phyloP scores from a whole-genome alignment of 2,113 vertebrate species.

The Vidua macroura region DNA sequence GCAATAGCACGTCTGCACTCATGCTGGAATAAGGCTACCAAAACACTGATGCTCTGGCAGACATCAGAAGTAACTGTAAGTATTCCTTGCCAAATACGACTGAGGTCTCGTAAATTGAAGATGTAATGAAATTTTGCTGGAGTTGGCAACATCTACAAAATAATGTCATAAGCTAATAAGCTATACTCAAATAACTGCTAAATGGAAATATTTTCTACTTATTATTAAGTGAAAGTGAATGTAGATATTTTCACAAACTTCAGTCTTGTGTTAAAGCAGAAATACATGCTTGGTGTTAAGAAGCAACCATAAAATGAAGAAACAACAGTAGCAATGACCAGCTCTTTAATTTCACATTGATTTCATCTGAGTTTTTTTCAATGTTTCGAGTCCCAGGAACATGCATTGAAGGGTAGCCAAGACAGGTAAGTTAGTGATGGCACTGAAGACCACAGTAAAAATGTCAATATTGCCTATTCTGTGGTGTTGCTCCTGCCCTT shows the following conservation, averaged over 20 bases:
- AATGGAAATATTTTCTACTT: not conserved
- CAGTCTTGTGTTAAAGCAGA: not conserved
- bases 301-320: not conserved
- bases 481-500: not conserved
- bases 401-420: not conserved
- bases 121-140: conserved; percentile 88
- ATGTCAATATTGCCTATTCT: not conserved
- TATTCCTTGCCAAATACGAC: conserved; percentile 86
- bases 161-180: not conserved
- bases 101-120: conserved; percentile 85
- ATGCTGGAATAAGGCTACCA: conserved; percentile 79
- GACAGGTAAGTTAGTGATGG: not conserved
- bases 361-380: not conserved
- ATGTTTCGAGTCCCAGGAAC: not conserved
- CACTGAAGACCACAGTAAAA: not conserved
- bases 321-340: not conserved
- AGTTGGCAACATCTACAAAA: conserved; percentile 83
- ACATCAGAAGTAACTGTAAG: conserved; percentile 75
- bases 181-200: not conserved
- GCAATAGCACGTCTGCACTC: conserved; percentile 83
- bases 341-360: not conserved
- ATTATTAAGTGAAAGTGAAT: not conserved
- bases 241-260: not conserved
- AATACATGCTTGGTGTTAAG: not conserved
- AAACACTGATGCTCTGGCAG: conserved; percentile 70